Base-by-base conservation (phyloP, 2,113 vertebrate genomes). In the Perca fluviatilis region DNA sequence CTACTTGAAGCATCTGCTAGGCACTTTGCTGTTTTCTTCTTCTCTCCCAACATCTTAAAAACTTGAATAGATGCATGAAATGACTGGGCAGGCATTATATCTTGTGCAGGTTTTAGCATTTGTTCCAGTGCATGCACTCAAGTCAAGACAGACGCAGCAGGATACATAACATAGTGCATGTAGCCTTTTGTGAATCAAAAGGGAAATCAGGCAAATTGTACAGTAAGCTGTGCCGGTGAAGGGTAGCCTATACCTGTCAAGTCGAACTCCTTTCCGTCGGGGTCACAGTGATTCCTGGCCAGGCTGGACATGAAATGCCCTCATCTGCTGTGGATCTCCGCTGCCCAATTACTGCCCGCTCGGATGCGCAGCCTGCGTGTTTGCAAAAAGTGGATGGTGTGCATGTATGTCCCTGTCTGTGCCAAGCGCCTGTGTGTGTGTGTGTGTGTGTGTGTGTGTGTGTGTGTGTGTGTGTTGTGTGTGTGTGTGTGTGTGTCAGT, bases 401-500 rank as follows among this genome's bases (percentile, higher is more conserved):
- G 93, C 86, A 89, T 87, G 92, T 72, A 84, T 86, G 91, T 92
- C 64, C 78, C 80, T 71, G 87, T 88, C 84, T 83, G 85, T 83
- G 91, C 85, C 86, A 77, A 86, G 82, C 83, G 85, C 80, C 80
- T 76, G 73, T 89, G 92, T 93, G 83, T 92, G 91, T 51, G 47
- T 49, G 47, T 49, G 47, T 49, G 47, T 82, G 78, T 89, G 92
- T 93, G 83, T 82, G 78, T 89, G 92, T 93, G 85, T 92, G 94
- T 77, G 85, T 92, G 94, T 77, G 76, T 93, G 94, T 96, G 47
- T 49, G 47, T 49, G 47, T 82, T 89, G 92, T 93, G 83, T 82
- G 78, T 89, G 92, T 93, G 85, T 92, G 94, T 77, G 85, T 92
- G 94, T 77, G 76, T 93, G 94, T 96, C 95, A 94, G 93, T 95